phyloP scores from a whole-genome alignment of 2,888 invertebrate genomes.

The Nemapogon koenigi region DNA sequence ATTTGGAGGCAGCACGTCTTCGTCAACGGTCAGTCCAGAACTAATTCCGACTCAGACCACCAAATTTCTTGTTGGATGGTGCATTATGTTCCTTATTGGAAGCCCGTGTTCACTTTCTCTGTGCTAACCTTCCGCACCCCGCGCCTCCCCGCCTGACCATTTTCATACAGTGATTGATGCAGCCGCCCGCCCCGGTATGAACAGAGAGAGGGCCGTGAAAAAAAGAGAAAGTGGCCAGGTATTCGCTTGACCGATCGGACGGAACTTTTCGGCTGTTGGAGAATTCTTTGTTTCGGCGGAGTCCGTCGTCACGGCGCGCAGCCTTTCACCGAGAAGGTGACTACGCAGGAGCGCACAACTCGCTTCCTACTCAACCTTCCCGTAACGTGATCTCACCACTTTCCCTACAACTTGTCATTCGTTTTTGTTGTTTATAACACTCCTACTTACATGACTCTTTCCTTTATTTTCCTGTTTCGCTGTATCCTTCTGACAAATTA shows the following conservation, averaged over 20 bases:
- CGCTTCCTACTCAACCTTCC: conserved; percentile 8
- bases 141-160: conserved; percentile 4
- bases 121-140: conserved; percentile 11
- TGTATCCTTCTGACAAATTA: too few relatives aligned
- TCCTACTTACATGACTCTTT: too few relatives aligned
- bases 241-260: conserved; percentile 29
- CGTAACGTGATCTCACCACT: conserved; percentile 1
- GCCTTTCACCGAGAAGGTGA: conserved; percentile 27
- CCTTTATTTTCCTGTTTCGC: too few relatives aligned
- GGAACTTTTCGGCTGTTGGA: conserved; percentile 39
- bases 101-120: conserved; percentile 37
- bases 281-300: conserved; percentile 36
- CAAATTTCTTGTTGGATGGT: too few relatives aligned
- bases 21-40: conserved; percentile 75
- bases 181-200: conserved; percentile 21
- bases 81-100: conserved; percentile 8
- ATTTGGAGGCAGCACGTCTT: conserved; percentile 83
- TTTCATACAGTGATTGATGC: conserved; percentile 17
- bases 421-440: too few relatives aligned
- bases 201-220: conserved; percentile 26
- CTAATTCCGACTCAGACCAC: too few relatives aligned
- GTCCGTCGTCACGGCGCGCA: conserved; percentile 15
- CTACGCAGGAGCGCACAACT: too few relatives aligned
- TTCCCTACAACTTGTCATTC: too few relatives aligned
- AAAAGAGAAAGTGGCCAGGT: conserved; percentile 51